Conservation (phyloP, 2,888 invertebrate genomes). For the Chymomyza procnemis region DNA sequence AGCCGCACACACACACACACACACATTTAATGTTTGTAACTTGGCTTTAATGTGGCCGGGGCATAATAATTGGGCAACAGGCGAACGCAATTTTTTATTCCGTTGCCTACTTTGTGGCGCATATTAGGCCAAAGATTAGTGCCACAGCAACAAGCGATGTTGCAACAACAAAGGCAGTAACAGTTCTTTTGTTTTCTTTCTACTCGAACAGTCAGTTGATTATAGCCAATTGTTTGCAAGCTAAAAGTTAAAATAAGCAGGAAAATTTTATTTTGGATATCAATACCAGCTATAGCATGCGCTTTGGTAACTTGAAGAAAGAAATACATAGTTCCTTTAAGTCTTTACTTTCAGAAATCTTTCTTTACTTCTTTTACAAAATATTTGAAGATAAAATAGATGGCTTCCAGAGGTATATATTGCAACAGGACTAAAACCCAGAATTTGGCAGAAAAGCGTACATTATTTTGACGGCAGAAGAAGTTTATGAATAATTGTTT, state of each 20-base stretch:
- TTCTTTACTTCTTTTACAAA: no score
- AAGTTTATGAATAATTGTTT: no score
- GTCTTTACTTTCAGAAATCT: no score
- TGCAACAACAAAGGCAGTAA: conserved; percentile 1
- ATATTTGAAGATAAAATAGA: no score
- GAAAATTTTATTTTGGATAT: not conserved
- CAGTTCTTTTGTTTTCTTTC: no score
- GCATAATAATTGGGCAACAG: conserved; percentile 59
- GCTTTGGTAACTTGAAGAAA: no score
- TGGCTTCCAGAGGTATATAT: no score
- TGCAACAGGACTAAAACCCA: no score
- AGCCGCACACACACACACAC: not conserved
- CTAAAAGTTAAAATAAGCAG: conserved; percentile 47
- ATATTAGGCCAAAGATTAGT: conserved; percentile 17
- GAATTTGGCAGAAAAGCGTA: no score
- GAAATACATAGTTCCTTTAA: no score
- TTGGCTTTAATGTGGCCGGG: conserved; percentile 58
- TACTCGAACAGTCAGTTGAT: conserved; percentile 50
- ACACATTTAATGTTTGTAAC: conserved; percentile 20
- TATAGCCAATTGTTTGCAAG: conserved; percentile 68
- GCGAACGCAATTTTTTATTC: conserved; percentile 40
- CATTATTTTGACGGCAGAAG: no score
- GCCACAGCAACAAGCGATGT: conserved; percentile 1
- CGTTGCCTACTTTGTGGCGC: conserved; percentile 33
- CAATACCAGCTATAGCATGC: not conserved